These are phyloP conservation scores for Boleophthalmus pectinirostris DNA, from an alignment of 2,113 vertebrate species.

Conservation along the genomic window DNA sequence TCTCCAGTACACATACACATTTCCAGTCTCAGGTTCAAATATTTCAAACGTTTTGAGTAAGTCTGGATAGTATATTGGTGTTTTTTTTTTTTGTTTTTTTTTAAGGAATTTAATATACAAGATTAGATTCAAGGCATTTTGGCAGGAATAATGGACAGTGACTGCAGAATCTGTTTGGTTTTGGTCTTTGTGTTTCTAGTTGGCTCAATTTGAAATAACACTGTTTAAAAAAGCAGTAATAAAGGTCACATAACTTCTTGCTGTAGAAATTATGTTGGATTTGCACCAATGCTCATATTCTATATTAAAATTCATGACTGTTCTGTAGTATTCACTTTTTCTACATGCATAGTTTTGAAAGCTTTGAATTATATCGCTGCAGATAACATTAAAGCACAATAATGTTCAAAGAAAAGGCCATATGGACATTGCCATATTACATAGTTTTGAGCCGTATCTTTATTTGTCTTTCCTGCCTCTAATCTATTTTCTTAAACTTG, in stretches of 20 bases:
- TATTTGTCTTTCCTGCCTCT: neutral
- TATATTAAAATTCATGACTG: constrained; percentile 1
- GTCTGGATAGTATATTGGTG: constrained; percentile 17
- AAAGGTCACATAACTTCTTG: constrained; percentile 5
- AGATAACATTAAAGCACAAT: neutral
- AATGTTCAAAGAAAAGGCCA: neutral
- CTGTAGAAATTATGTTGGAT: constrained; percentile 17
- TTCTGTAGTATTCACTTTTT: neutral
- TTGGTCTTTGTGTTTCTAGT: neutral
- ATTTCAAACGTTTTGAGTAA: constrained; percentile 7
- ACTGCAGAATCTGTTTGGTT: constrained; percentile 13
- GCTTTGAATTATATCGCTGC: neutral
- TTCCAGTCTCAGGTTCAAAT: constrained; percentile 11
- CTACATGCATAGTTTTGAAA: neutral
- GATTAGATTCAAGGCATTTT: neutral
- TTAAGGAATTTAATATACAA: constrained; percentile 26
- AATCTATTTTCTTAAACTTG: neutral
- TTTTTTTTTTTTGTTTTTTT: constrained; percentile 32
- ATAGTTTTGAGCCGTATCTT: too few species aligned
- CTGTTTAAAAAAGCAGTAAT: constrained; percentile 1
- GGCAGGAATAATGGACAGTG: constrained; percentile 13
- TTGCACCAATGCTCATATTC: neutral
- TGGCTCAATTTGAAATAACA: constrained; percentile 23
- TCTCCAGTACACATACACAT: constrained; percentile 28
- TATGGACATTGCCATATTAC: neutral